Evolutionary conservation across 1,140 invertebrate genomes (phyloP), one percentile per base, ranked within the genome.

Genomic region (Caenorhabditis inopinata): DNA sequence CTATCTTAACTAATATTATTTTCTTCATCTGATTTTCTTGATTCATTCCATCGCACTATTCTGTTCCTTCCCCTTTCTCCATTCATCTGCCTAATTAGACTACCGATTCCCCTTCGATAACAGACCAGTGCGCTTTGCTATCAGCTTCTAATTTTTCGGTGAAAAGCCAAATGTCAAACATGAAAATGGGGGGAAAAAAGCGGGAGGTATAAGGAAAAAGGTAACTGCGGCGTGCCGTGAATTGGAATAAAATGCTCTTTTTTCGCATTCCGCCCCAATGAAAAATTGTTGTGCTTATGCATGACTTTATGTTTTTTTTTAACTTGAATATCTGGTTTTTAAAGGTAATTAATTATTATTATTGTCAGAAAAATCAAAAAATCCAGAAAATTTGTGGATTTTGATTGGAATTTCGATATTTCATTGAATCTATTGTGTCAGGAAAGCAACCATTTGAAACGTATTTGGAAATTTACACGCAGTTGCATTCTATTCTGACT

Each of bases 191-290:
- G 6, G 38, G 14, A 42, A 7, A 51, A 58, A 32, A 32, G 11
- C 6, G 0, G 27, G 3, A 58, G 27, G 16, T 32, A 6, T 3
- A 58, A n/a, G 23, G n/a, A 14, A 42, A 42, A 14, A 42, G 38
- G 14, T n/a, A n/a, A n/a, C n/a, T n/a, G n/a, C n/a, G n/a, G 21
- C 16, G 58, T 68, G 18, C 58, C n/a, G n/a, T 68, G 32, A 68
- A 68, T 18, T 68, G 58, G 58, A 68, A 68, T 68, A 25, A 68
- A 68, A 68, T 68, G 29, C 58, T 38, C 58, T 68, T 29, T 58
- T 51, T 58, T 38, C 27, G 29, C 14, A 5, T 68, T 68, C 58
- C 58, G 58, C 32, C 38, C 58, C 35, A 21, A 32, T 58, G 51
- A 58, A 25, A 58, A 16, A 18, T 68, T n/a, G n/a, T n/a, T n/a